These are phyloP conservation scores for Paramormyrops hopkinsi DNA, from an alignment of 2,797 vertebrate genomes.

Conservation along the genomic window DNA sequence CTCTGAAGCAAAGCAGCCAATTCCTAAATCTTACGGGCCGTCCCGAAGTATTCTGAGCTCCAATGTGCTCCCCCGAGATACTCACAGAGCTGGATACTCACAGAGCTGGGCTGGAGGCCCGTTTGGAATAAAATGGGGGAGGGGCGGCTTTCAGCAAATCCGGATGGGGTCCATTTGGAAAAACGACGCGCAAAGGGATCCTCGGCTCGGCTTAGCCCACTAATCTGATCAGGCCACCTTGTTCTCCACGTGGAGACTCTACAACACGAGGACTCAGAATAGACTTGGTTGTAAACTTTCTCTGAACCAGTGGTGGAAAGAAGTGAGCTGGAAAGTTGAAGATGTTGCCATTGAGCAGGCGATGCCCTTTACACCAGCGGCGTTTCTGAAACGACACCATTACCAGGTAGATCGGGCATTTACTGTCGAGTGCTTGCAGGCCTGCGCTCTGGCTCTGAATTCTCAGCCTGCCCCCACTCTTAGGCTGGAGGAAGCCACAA, in stretches of 20 bases:
- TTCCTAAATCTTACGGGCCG: conserved; percentile 15
- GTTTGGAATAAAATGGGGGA: conserved; percentile 8
- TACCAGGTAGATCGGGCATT: background rate
- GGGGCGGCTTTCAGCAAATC: conserved; percentile 6
- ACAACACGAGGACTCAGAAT: background rate
- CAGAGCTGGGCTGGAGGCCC: conserved; percentile 7
- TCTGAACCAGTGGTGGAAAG: background rate
- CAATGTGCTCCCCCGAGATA: conserved; percentile 21
- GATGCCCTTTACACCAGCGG: background rate
- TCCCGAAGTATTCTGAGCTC: conserved; percentile 18
- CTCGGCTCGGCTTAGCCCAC: conserved; percentile 12
- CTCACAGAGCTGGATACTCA: conserved; percentile 20
- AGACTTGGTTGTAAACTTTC: conserved; percentile 6
- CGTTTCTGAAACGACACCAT: background rate
- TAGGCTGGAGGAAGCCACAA: background rate
- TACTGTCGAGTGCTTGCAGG: background rate
- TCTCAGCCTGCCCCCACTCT: background rate
- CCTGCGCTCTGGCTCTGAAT: background rate
- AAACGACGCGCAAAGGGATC: conserved; percentile 6
- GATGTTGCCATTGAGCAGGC: background rate
- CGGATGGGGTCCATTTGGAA: conserved; percentile 18
- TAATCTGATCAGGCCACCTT: conserved; percentile 27
- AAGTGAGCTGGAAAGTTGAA: conserved; percentile 15
- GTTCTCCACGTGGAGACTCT: background rate
- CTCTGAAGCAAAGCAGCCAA: conserved; percentile 17